Percentiles rank a stretch among this genome's conserved stretches.
These are phyloP conservation scores for Achroia grisella DNA, from an alignment of 1,140 invertebrate genomes.

Conservation along the genomic window DNA sequence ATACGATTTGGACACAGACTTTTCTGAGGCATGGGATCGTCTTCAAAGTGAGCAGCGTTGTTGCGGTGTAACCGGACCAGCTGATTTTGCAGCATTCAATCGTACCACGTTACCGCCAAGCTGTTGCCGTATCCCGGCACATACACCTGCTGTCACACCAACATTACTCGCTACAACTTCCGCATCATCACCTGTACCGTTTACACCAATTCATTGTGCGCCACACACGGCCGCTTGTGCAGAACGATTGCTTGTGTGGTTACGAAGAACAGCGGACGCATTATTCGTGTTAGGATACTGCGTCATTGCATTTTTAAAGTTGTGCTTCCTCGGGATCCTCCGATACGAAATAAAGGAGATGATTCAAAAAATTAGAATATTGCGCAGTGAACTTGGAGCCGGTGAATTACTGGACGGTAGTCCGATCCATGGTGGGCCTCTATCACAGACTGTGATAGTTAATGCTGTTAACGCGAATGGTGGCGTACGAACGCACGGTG, in stretches of 20 bases:
- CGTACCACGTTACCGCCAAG: slow-evolving; percentile 66
- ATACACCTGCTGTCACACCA: slow-evolving; percentile 49
- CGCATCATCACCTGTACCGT: slow-evolving; percentile 74
- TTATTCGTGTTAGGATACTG: slow-evolving; percentile 91
- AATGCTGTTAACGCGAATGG: slow-evolving; percentile 69
- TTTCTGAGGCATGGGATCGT: slow-evolving; percentile 86
- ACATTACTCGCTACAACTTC: slow-evolving; percentile 80
- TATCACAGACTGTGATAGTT: slow-evolving; percentile 63
- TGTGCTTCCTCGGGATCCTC: slow-evolving; percentile 91
- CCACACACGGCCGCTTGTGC: slow-evolving; percentile 78
- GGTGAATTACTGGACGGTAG: slow-evolving; percentile 61
- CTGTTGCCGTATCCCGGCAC: slow-evolving; percentile 70
- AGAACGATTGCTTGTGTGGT: slow-evolving; percentile 80
- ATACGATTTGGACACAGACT: slow-evolving; percentile 82
- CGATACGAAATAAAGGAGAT: slow-evolving; percentile 90
- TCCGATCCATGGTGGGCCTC: slow-evolving; percentile 61
- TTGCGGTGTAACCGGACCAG: slow-evolving; percentile 83
- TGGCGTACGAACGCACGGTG: slow-evolving; percentile 60
- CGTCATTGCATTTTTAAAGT: slow-evolving; percentile 91
- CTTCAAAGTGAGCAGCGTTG: slow-evolving; percentile 85
- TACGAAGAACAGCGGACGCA: slow-evolving; percentile 84
- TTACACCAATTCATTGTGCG: slow-evolving; percentile 54
- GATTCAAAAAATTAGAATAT: slow-evolving; percentile 90
- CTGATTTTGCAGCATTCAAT: slow-evolving; percentile 76
- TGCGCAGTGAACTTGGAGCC: slow-evolving; percentile 73